phyloP scores from a whole-genome alignment of 2,888 invertebrate species.

The Drosophila macrospina region DNA sequence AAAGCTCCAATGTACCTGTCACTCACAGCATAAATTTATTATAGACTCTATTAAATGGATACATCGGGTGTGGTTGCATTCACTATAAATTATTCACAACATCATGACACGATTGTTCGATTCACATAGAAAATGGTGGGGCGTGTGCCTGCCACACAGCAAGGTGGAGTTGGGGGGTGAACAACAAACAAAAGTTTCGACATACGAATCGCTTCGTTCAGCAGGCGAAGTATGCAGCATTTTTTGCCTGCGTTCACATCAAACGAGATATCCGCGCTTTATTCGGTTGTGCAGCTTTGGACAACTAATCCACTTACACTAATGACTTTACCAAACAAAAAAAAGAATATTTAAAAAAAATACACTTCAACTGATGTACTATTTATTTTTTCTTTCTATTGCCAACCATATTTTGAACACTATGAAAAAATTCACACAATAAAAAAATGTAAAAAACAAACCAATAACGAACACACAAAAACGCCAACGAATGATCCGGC shows the following conservation, averaged over 20 bases:
- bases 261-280: conserved; percentile 6
- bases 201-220: conserved; percentile 17
- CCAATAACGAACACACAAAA: conserved; percentile 34
- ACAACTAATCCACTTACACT: conserved; percentile 45
- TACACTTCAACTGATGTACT: conserved; percentile 70
- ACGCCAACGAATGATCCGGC: conserved; percentile 55
- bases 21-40: conserved; percentile 43
- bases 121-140: conserved; percentile 55
- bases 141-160: conserved; percentile 10
- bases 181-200: conserved; percentile 35
- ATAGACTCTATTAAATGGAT: conserved; percentile 35
- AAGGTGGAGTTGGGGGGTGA: background rate
- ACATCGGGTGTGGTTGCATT: conserved; percentile 32
- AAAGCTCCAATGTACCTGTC: conserved; percentile 46
- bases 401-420: conserved; percentile 64
- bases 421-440: conserved; percentile 41
- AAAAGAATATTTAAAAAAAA: conserved; percentile 16
- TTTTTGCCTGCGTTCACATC: conserved; percentile 23
- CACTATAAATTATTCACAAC: conserved; percentile 62
- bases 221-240: conserved; percentile 36
- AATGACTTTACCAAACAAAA: conserved; percentile 26
- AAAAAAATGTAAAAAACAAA: conserved; percentile 35
- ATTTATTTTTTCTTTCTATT: conserved; percentile 79
- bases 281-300: conserved; percentile 19
- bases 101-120: conserved; percentile 67